Conservation (phyloP, 2,888 invertebrate species). For the Drosophila nigricruria region DNA sequence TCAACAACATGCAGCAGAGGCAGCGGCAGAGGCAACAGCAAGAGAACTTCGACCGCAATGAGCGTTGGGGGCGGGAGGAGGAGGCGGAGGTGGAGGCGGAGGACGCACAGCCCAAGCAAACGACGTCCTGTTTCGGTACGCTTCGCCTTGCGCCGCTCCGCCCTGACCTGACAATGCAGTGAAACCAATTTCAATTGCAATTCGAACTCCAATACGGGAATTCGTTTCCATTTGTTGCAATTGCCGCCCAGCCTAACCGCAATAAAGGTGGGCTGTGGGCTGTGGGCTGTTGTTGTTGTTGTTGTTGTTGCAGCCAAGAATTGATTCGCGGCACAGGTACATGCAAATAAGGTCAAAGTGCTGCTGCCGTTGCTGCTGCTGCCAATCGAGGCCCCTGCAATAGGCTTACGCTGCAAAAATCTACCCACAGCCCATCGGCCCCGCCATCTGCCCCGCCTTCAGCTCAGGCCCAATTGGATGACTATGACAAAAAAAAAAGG, state of each 20-base stretch:
- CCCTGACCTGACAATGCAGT: constrained; percentile 26
- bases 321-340: constrained; percentile 73
- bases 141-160: background rate
- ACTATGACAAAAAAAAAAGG: constrained; percentile 28
- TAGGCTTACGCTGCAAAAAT: constrained; percentile 29
- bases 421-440: background rate
- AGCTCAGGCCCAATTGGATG: constrained; percentile 38
- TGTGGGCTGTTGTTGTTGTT: background rate
- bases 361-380: constrained; percentile 53
- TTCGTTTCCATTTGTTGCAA: constrained; percentile 80
- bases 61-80: constrained; percentile 14
- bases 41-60: constrained; percentile 55
- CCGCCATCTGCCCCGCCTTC: background rate
- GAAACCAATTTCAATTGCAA: constrained; percentile 81
- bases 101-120: background rate
- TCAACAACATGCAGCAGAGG: constrained; percentile 65
- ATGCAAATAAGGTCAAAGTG: constrained; percentile 81
- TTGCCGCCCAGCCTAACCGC: constrained; percentile 70
- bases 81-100: background rate
- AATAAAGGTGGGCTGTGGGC: constrained; percentile 44
- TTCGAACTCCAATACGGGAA: constrained; percentile 80
- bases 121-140: constrained; percentile 11
- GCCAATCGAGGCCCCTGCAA: constrained; percentile 58
- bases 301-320: constrained; percentile 56
- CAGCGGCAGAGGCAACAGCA: background rate